Conservation (phyloP, 2,113 vertebrate genomes). For the Empidonax alnorum region DNA sequence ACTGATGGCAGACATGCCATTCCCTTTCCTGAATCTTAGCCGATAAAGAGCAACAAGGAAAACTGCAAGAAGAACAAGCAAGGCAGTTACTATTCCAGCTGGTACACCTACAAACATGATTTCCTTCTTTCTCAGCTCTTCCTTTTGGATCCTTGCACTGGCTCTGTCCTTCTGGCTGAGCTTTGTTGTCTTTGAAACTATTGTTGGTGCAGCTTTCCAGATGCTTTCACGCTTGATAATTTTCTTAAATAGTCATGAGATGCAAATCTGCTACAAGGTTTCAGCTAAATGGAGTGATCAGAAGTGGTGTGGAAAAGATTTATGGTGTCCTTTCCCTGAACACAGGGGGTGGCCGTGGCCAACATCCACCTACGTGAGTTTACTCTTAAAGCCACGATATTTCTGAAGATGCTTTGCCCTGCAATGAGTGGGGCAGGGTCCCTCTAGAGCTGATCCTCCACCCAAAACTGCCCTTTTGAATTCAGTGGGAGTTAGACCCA, state of each 20-base stretch:
- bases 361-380: rapidly evolving
- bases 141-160: not conserved
- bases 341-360: not conserved
- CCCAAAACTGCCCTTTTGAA: not conserved
- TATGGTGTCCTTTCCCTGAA: not conserved
- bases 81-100: slow-evolving; percentile 24
- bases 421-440: not conserved
- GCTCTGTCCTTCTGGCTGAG: not conserved
- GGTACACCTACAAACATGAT: not conserved
- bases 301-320: not conserved
- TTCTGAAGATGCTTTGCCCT: not conserved
- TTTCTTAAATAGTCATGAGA: not conserved
- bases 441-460: not conserved
- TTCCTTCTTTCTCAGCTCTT: slow-evolving; percentile 36
- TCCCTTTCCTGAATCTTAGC: not conserved
- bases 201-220: slow-evolving; percentile 12
- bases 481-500: not conserved
- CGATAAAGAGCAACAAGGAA: not conserved
- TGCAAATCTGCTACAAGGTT: not conserved
- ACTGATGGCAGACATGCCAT: not conserved
- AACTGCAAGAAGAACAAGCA: not conserved
- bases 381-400: not conserved
- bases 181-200: slow-evolving; percentile 37
- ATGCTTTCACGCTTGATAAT: not conserved
- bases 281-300: not conserved